Conservation (phyloP, 2,797 vertebrate species). For the Karalla daura region DNA sequence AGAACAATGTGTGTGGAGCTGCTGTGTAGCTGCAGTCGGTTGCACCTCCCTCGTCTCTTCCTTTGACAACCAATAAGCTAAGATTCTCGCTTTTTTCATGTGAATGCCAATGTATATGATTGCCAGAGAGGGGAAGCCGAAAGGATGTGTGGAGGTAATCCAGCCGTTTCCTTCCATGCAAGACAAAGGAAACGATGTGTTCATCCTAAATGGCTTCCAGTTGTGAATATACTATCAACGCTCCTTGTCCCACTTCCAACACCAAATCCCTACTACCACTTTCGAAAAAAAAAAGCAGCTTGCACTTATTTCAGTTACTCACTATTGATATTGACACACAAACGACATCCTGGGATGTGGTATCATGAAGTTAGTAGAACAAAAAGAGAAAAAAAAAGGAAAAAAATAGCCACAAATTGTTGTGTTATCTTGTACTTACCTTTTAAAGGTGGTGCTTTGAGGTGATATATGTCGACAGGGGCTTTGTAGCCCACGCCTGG, state of each 20-base stretch:
- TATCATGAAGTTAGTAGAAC: constrained; percentile 75
- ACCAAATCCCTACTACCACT: constrained; percentile 68
- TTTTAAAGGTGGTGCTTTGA: constrained; percentile 67
- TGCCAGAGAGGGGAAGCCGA: constrained; percentile 74
- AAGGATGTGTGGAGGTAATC: constrained; percentile 47
- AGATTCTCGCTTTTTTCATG: constrained; percentile 72
- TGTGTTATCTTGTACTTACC: constrained; percentile 70
- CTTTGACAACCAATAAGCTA: constrained; percentile 82
- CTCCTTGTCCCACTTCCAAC: constrained; percentile 60
- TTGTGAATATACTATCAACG: constrained; percentile 64
- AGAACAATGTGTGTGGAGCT: constrained; percentile 53
- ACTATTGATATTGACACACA: constrained; percentile 78
- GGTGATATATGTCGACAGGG: constrained; percentile 82
- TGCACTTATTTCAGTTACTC: constrained; percentile 85
- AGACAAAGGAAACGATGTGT: constrained; percentile 23
- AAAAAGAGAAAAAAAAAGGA: constrained; percentile 8
- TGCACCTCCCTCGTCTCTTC: constrained; percentile 61
- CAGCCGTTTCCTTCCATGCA: constrained; percentile 25
- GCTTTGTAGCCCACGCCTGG: constrained; percentile 84
- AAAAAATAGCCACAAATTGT: constrained; percentile 59
- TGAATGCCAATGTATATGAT: constrained; percentile 82
- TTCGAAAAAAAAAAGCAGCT: constrained; percentile 79
- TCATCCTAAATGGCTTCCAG: constrained; percentile 57
- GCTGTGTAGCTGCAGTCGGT: constrained; percentile 39
- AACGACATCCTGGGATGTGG: constrained; percentile 72